phyloP scores from a whole-genome alignment of 2,888 invertebrate species.

The Nebria brevicollis region DNA sequence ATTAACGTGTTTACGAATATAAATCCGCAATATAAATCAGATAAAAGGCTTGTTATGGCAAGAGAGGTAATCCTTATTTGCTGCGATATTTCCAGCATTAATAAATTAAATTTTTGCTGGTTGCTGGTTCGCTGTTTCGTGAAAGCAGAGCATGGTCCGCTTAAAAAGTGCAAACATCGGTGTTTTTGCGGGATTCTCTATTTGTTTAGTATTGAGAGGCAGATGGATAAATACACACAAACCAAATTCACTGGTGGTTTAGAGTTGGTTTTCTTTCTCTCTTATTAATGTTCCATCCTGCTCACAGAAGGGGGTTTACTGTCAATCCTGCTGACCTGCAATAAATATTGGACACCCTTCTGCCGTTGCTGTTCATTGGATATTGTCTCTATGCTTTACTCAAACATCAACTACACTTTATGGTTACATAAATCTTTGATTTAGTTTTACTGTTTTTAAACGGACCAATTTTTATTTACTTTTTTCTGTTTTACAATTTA shows the following conservation, averaged over 20 bases:
- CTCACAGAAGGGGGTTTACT: background rate
- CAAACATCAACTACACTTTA: background rate
- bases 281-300: background rate
- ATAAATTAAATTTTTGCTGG: conserved; percentile 14
- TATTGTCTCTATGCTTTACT: background rate
- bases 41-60: background rate
- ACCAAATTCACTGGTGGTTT: background rate
- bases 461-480: background rate
- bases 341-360: conserved; percentile 23
- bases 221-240: conserved; percentile 19
- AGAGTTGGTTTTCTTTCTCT: background rate
- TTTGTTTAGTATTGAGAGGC: conserved; percentile 26
- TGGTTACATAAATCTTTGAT: background rate
- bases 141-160: background rate
- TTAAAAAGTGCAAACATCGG: conserved; percentile 16
- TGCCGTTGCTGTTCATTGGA: background rate
- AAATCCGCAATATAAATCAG: background rate
- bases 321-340: conserved; percentile 28
- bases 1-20: background rate
- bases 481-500: too few species aligned
- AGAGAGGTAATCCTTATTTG: background rate
- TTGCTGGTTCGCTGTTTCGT: background rate
- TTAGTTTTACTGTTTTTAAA: background rate
- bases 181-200: conserved; percentile 7
- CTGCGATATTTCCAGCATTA: background rate